Percentiles rank a stretch among this genome's conserved stretches.
Conservation (phyloP, 2,888 invertebrate genomes). For the Eupithecia vulgata region DNA sequence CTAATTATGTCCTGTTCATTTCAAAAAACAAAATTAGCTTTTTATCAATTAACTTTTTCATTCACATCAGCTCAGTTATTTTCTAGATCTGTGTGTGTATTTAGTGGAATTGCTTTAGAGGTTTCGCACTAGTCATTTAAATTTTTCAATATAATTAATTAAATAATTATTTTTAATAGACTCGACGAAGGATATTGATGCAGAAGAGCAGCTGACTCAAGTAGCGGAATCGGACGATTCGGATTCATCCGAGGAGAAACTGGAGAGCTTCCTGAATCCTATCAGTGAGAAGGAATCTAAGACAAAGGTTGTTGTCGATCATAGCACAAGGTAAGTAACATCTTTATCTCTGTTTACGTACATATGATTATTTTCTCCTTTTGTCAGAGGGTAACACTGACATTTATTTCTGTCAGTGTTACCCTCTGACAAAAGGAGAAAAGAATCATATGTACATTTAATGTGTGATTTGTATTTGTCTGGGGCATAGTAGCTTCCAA, state of each 20-base stretch:
- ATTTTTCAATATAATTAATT: not conserved
- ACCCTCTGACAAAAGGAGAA: no score
- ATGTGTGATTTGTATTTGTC: no score
- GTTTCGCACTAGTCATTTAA: not conserved
- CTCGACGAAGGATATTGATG: slow-evolving; percentile 57
- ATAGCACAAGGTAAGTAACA: slow-evolving; percentile 60
- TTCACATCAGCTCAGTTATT: not conserved
- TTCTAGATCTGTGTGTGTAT: not conserved
- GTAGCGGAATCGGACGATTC: slow-evolving; percentile 92
- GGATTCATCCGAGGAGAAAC: slow-evolving; percentile 89
- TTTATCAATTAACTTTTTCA: not conserved
- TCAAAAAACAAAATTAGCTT: not conserved
- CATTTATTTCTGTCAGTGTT: no score
- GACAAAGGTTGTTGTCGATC: slow-evolving; percentile 64
- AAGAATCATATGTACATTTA: no score
- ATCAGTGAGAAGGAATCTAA: slow-evolving; percentile 69
- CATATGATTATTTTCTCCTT: no score
- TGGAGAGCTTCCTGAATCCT: slow-evolving; percentile 85
- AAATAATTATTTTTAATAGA: slow-evolving; percentile 42
- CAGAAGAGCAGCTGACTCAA: slow-evolving; percentile 84
- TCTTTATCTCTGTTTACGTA: no score
- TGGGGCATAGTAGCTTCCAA: no score
- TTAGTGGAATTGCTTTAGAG: not conserved
- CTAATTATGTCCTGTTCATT: not conserved
- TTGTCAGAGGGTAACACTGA: no score